Conservation (phyloP, 2,113 vertebrate genomes). For the Oreochromis spilurus region DNA sequence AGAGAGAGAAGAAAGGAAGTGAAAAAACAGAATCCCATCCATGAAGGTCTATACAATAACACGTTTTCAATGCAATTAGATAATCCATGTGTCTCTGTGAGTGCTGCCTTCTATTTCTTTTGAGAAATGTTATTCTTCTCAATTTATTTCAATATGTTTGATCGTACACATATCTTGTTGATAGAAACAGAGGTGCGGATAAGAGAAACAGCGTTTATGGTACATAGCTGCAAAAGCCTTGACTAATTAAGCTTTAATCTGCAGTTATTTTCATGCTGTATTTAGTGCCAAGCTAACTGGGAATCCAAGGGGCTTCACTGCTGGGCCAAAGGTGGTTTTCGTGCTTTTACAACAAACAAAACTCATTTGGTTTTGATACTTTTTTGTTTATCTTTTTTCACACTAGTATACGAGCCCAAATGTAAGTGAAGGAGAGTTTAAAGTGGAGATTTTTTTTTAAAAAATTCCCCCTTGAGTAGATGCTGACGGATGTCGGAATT, state of each 20-base stretch:
- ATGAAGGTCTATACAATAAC: not conserved
- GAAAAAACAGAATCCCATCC: not conserved
- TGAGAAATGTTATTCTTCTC: not conserved
- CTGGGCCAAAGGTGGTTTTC: not conserved
- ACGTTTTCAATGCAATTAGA: not conserved
- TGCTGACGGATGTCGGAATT: accelerated
- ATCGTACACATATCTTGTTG: not conserved
- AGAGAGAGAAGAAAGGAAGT: not conserved
- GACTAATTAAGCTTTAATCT: slow-evolving; percentile 63
- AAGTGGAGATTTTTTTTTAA: not conserved
- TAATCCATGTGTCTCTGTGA: not conserved
- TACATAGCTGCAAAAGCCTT: slow-evolving; percentile 36
- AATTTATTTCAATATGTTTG: not conserved
- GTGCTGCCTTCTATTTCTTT: not conserved
- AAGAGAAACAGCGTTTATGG: not conserved
- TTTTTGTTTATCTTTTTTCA: not conserved
- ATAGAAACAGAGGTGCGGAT: slow-evolving; percentile 4
- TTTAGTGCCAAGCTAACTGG: slow-evolving; percentile 35
- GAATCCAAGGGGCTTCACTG: slow-evolving; percentile 15
- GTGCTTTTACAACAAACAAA: not conserved
- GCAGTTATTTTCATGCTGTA: slow-evolving; percentile 51
- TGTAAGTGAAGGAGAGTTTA: not conserved
- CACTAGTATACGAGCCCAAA: accelerated
- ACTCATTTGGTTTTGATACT: not conserved
- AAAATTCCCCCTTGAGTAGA: not conserved